Evolutionary conservation across 2,113 vertebrate genomes (phyloP).

Genomic region (Rallus limicola): DNA sequence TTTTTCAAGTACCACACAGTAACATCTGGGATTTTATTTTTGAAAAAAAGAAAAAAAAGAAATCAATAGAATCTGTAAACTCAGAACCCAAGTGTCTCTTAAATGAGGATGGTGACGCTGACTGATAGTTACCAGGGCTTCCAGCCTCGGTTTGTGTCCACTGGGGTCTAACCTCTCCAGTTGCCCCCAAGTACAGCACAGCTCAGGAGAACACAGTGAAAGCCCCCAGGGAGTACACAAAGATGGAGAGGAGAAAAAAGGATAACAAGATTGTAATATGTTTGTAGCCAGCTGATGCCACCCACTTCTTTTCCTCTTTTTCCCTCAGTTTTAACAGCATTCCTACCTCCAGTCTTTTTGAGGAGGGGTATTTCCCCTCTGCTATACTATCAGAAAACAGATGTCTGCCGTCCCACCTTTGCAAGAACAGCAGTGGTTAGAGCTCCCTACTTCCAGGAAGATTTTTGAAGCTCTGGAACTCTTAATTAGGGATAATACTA

Average conservation of each 20-base stretch:
- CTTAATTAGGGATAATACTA: neutral
- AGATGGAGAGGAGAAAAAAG: neutral
- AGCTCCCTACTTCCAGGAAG: neutral
- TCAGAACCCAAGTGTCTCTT: neutral
- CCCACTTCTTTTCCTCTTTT: neutral
- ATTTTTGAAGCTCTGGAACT: neutral
- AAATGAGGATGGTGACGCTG: neutral
- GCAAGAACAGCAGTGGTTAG: neutral
- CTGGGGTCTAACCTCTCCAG: neutral
- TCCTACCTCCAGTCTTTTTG: neutral
- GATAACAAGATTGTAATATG: neutral
- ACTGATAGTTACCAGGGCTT: neutral
- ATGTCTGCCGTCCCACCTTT: neutral
- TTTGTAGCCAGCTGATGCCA: neutral
- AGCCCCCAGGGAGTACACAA: neutral
- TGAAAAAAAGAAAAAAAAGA: neutral
- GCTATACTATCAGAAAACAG: neutral
- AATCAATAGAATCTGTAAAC: neutral
- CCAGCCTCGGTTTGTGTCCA: neutral
- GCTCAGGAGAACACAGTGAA: neutral
- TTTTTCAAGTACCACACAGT: slow-evolving; percentile 6
- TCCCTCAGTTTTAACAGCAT: neutral
- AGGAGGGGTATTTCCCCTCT: neutral
- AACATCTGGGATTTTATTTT: neutral
- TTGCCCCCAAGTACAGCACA: neutral